Conservation (phyloP, 2,797 vertebrate species). For the Coendou prehensilis region DNA sequence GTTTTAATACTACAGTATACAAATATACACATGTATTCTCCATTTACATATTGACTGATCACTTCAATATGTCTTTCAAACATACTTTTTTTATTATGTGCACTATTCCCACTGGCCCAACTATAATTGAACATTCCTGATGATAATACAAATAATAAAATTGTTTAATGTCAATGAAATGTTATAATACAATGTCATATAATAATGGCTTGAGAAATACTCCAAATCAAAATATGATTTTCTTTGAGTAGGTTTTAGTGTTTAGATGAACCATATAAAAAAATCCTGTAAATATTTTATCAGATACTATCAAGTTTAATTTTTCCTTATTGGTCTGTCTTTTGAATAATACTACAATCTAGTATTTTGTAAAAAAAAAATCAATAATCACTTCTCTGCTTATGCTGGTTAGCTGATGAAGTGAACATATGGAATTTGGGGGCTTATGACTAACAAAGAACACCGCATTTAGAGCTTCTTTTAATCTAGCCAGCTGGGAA, state of each 20-base stretch:
- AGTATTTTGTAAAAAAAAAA: not conserved
- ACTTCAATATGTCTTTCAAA: not conserved
- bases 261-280: not conserved
- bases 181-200: not conserved
- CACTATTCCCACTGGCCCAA: not conserved
- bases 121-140: not conserved
- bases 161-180: not conserved
- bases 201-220: not conserved
- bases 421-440: not conserved
- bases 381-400: not conserved
- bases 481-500: slow-evolving; percentile 42
- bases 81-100: not conserved
- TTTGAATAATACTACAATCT: slow-evolving; percentile 28
- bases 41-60: not conserved
- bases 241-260: not conserved
- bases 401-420: slow-evolving; percentile 16
- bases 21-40: not conserved
- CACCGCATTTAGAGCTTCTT: not conserved
- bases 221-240: not conserved
- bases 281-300: not conserved
- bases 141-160: not conserved
- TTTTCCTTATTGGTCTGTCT: not conserved
- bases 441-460: not conserved
- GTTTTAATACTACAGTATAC: not conserved
- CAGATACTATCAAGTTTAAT: not conserved